These are phyloP conservation scores for Cosmorhoe ocellata DNA, from an alignment of 2,888 invertebrate genomes.

Conservation along the genomic window DNA sequence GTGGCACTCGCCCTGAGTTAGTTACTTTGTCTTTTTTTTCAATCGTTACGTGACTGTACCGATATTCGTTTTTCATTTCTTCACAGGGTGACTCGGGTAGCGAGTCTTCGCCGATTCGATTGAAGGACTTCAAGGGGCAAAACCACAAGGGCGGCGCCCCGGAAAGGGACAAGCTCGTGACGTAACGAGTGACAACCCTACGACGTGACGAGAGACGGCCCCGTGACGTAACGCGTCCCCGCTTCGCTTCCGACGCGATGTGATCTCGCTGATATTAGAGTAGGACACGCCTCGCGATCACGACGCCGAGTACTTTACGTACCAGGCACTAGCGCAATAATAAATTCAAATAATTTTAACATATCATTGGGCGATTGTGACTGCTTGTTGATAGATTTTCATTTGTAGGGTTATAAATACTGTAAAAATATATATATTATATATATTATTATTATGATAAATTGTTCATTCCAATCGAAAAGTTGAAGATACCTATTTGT, in stretches of 20 bases:
- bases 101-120: conserved; percentile 84
- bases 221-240: conserved; percentile 59
- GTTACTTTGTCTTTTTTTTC: too few species aligned
- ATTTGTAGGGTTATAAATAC: conserved; percentile 77
- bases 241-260: conserved; percentile 36
- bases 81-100: conserved; percentile 85
- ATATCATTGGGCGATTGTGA: conserved; percentile 84
- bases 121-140: conserved; percentile 76
- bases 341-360: conserved; percentile 76
- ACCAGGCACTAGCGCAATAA: conserved; percentile 68
- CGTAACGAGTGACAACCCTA: conserved; percentile 55
- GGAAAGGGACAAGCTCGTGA: conserved; percentile 68
- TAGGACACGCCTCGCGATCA: conserved; percentile 30
- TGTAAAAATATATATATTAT: conserved; percentile 68
- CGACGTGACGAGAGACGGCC: conserved; percentile 65
- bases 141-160: conserved; percentile 67
- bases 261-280: conserved; percentile 32
- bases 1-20: too few species aligned
- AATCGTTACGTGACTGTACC: too few species aligned
- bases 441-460: conserved; percentile 77
- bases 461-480: conserved; percentile 82
- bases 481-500: conserved; percentile 81
- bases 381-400: conserved; percentile 80
- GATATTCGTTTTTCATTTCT: background rate
- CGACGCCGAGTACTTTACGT: conserved; percentile 38